phyloP scores from a whole-genome alignment of 2,113 vertebrate genomes.

The Hymenochirus boettgeri region DNA sequence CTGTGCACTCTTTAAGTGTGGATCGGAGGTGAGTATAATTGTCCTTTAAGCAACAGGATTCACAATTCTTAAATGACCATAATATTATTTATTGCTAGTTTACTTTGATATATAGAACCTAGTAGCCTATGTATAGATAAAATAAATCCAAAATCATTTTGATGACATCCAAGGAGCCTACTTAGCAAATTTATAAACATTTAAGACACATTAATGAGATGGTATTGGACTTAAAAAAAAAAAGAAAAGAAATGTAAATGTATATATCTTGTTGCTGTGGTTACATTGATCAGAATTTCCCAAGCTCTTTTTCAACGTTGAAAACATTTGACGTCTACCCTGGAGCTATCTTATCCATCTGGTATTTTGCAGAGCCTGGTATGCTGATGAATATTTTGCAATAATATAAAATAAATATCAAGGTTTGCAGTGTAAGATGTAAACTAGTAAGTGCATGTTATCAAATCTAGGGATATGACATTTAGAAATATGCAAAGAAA shows the following conservation, averaged over 20 bases:
- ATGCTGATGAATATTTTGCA: conserved; percentile 28
- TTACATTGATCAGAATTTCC: conserved; percentile 5
- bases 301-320: neutral
- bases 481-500: conserved; percentile 21
- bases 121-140: no score
- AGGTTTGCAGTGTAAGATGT: conserved; percentile 28
- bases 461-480: conserved; percentile 35
- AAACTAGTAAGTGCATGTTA: conserved; percentile 28
- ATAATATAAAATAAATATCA: conserved; percentile 44
- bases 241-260: conserved; percentile 6
- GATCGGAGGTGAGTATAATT: no score
- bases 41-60: no score
- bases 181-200: no score
- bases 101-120: no score
- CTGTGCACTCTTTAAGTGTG: no score
- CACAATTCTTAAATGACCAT: no score
- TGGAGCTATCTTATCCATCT: conserved; percentile 30
- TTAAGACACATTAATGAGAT: no score
- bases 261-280: conserved; percentile 22
- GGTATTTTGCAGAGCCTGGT: conserved; percentile 29
- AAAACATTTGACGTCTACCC: conserved; percentile 34
- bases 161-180: no score
- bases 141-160: no score
- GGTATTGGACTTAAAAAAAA: neutral
- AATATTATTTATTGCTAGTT: no score